A percentile compares a stretch with the other conserved stretches of the same genome.
Conservation (phyloP, 2,797 vertebrate species). For the Sebastes nivosus region DNA sequence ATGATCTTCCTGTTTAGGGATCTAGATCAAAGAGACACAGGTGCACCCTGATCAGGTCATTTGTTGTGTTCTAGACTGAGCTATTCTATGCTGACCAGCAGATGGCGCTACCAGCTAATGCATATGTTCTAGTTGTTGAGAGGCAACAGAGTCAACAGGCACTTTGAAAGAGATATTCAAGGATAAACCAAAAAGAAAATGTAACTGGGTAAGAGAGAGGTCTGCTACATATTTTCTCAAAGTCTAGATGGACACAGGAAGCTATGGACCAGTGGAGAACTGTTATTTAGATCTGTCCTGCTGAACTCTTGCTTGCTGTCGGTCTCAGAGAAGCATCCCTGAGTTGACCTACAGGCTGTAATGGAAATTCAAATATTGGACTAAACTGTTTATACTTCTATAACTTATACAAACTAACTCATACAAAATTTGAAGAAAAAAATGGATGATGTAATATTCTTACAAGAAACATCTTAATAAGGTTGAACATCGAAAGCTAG, state of each 20-base stretch:
- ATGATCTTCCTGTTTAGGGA: not conserved
- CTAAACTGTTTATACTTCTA: not conserved
- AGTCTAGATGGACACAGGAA: not conserved
- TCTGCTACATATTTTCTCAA: not conserved
- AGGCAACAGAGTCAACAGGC: not conserved
- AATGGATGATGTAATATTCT: too few species aligned
- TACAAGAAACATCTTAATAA: too few species aligned
- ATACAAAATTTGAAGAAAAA: too few species aligned
- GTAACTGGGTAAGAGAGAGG: not conserved
- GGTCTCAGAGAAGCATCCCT: not conserved
- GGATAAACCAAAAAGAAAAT: not conserved
- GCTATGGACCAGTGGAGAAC: not conserved
- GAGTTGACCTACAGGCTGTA: not conserved
- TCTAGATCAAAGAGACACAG: not conserved
- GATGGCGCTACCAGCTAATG: conserved; percentile 36
- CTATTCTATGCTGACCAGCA: conserved; percentile 39
- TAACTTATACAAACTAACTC: too few species aligned
- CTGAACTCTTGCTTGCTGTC: not conserved
- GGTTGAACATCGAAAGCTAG: too few species aligned
- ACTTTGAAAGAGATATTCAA: not conserved
- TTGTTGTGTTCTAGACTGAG: not conserved
- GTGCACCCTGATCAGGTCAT: not conserved
- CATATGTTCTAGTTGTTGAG: not conserved
- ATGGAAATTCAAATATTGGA: not conserved
- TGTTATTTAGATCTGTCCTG: not conserved